phyloP scores from a whole-genome alignment of 2,113 vertebrate species.

The Rhodinocichla rosea region DNA sequence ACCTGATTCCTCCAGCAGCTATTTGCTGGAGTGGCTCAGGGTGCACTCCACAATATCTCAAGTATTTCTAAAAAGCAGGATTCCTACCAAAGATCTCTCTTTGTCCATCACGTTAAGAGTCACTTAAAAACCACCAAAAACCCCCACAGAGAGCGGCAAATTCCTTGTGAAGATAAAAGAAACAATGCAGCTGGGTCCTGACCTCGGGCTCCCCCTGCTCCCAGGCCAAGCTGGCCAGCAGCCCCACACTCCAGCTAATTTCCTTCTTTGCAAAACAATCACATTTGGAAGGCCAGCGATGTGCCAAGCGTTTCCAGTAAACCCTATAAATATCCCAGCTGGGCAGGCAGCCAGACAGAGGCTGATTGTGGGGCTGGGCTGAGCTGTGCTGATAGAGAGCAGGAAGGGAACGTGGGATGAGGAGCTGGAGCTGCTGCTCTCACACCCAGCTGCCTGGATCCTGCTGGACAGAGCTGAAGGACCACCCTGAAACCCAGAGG shows the following conservation, averaged over 20 bases:
- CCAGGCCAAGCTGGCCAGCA: conserved; percentile 33
- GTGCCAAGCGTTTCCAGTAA: conserved; percentile 65
- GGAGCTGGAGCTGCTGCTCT: neutral
- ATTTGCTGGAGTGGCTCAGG: conserved; percentile 21
- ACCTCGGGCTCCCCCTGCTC: conserved; percentile 43
- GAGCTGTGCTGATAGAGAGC: conserved; percentile 27
- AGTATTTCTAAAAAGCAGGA: conserved; percentile 1
- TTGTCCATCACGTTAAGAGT: conserved; percentile 30
- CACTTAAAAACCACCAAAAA: conserved; percentile 14
- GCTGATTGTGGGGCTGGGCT: conserved; percentile 27
- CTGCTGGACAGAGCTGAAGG: neutral
- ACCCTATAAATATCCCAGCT: conserved; percentile 57
- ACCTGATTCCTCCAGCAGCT: neutral
- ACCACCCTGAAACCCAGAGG: neutral
- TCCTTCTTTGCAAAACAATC: conserved; percentile 62
- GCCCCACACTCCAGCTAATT: conserved; percentile 39
- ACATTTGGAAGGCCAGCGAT: neutral
- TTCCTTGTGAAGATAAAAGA: conserved; percentile 57
- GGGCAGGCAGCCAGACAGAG: conserved; percentile 44
- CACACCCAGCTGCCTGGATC: neutral
- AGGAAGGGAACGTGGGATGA: neutral
- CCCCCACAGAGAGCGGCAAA: neutral
- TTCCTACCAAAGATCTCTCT: conserved; percentile 37
- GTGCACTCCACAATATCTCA: neutral
- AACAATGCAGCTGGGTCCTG: conserved; percentile 24